Conservation (phyloP, 2,888 invertebrate genomes). For the Cephus spinipes region DNA sequence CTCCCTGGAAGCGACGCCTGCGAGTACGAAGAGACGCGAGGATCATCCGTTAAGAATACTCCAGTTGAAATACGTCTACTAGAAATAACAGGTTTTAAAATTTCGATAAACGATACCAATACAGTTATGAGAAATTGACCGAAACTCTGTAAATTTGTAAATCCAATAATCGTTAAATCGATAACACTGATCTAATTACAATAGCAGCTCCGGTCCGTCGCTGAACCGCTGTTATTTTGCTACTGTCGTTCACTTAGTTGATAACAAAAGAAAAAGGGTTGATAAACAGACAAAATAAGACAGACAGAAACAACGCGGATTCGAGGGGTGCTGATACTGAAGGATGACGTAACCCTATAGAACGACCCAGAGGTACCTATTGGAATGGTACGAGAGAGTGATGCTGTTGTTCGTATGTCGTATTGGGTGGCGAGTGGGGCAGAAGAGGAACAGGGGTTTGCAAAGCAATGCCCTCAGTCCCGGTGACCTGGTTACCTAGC, state of each 20-base stretch:
- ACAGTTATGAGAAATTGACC: no score
- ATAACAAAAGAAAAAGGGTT: background rate
- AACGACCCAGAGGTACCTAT: slow-evolving; percentile 45
- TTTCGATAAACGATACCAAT: no score
- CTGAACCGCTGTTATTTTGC: no score
- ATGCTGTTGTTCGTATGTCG: slow-evolving; percentile 43
- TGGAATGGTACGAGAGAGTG: slow-evolving; percentile 34
- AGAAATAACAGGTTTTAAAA: no score
- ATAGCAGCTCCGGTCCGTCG: no score
- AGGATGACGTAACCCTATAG: slow-evolving; percentile 34
- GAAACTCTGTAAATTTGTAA: no score
- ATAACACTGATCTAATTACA: no score
- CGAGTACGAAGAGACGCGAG: slow-evolving; percentile 9
- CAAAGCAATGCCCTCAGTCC: slow-evolving; percentile 56
- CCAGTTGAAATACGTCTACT: background rate
- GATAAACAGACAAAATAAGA: slow-evolving; percentile 7
- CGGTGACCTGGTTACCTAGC: slow-evolving; percentile 58
- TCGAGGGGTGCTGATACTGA: slow-evolving; percentile 12
- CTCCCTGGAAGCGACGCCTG: background rate
- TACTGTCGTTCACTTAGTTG: background rate
- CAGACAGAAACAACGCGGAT: slow-evolving; percentile 13
- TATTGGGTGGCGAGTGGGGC: slow-evolving; percentile 29
- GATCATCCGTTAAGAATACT: slow-evolving; percentile 16
- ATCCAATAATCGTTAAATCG: no score
- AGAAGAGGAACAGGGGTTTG: slow-evolving; percentile 39